Conservation (phyloP, 2,113 vertebrate genomes). For the Peucedramus taeniatus region DNA sequence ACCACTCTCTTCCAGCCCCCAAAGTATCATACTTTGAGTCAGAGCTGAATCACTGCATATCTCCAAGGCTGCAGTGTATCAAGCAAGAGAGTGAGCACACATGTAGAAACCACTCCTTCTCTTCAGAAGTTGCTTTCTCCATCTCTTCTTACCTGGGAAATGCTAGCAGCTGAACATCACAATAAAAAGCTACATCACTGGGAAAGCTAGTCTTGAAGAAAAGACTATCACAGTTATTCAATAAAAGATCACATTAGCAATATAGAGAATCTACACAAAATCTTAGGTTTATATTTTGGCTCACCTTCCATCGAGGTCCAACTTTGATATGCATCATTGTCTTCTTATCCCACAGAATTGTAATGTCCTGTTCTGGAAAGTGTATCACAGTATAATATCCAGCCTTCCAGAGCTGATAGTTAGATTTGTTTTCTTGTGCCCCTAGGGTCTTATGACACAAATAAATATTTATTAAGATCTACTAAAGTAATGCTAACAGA, state of each 20-base stretch:
- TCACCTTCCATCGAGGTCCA: slow-evolving; percentile 93
- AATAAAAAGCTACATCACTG: background rate
- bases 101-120: background rate
- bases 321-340: slow-evolving; percentile 93
- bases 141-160: background rate
- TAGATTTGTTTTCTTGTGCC: slow-evolving; percentile 71
- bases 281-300: background rate
- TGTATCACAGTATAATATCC: slow-evolving; percentile 90
- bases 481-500: background rate
- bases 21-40: background rate
- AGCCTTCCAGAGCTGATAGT: slow-evolving; percentile 91
- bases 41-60: background rate
- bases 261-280: background rate
- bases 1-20: background rate
- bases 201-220: background rate
- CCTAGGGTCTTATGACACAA: slow-evolving; percentile 56
- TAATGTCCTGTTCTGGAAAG: slow-evolving; percentile 89
- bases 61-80: background rate
- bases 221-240: background rate
- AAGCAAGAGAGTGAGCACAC: background rate
- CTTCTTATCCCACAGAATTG: slow-evolving; percentile 94
- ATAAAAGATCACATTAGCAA: background rate
- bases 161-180: background rate
- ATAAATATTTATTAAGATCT: background rate
- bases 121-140: background rate